These are phyloP conservation scores for Drosophila paucipuncta DNA, from an alignment of 2,888 invertebrate genomes.

Conservation along the genomic window DNA sequence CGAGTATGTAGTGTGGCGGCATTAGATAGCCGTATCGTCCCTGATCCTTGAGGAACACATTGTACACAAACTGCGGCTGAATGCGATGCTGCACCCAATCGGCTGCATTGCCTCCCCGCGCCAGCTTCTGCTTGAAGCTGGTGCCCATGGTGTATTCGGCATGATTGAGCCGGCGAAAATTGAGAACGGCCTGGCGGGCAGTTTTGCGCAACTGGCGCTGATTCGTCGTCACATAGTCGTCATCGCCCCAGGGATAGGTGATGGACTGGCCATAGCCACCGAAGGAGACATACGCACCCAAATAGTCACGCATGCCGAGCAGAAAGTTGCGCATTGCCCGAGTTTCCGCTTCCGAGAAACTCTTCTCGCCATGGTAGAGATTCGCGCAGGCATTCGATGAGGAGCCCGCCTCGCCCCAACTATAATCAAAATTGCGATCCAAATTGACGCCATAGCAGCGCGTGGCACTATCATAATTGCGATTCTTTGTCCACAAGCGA, in stretches of 20 bases:
- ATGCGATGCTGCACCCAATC: constrained; percentile 83
- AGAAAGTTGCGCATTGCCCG: constrained; percentile 87
- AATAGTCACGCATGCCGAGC: constrained; percentile 75
- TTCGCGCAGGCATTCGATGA: constrained; percentile 92
- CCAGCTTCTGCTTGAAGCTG: constrained; percentile 81
- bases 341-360: constrained; percentile 95
- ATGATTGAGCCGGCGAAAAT: constrained; percentile 77
- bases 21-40: constrained; percentile 84
- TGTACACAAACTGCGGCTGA: constrained; percentile 80
- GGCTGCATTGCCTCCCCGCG: constrained; percentile 82
- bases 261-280: constrained; percentile 86
- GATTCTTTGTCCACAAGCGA: constrained; percentile 93
- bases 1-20: constrained; percentile 83
- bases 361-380: constrained; percentile 90
- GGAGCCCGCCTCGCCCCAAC: constrained; percentile 94
- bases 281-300: constrained; percentile 81
- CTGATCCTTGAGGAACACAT: constrained; percentile 82
- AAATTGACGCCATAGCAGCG: constrained; percentile 91
- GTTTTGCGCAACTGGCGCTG: constrained; percentile 71
- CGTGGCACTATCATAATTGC: constrained; percentile 86
- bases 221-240: constrained; percentile 82
- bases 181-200: constrained; percentile 73
- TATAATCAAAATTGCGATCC: constrained; percentile 94
- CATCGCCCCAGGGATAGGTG: constrained; percentile 85
- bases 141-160: constrained; percentile 82